Evolutionary conservation across 2,113 vertebrate genomes (phyloP).

Genomic region (Potamarius usumacintae): DNA sequence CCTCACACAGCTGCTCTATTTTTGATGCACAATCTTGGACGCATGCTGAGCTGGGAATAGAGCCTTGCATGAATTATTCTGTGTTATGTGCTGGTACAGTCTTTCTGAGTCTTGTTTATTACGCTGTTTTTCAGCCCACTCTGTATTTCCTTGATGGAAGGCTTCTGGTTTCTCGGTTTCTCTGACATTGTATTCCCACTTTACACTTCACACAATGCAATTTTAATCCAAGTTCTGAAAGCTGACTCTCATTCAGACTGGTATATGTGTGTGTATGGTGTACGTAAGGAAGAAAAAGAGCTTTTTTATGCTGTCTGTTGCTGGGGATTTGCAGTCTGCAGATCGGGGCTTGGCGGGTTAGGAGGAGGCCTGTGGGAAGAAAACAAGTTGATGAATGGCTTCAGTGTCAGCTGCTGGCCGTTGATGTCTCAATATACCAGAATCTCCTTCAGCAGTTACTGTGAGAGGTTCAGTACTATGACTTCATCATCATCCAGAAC

Average conservation of each 20-base stretch:
- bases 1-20: constrained; percentile 30
- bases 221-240: background rate
- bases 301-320: background rate
- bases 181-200: background rate
- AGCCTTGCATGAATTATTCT: constrained; percentile 70
- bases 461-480: background rate
- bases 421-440: background rate
- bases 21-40: constrained; percentile 50
- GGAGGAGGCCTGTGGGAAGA: background rate
- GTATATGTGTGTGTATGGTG: constrained; percentile 48
- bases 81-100: constrained; percentile 59
- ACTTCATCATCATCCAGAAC: background rate
- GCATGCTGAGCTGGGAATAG: constrained; percentile 59
- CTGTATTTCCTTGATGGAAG: constrained; percentile 39
- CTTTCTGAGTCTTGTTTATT: constrained; percentile 48
- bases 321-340: constrained; percentile 51
- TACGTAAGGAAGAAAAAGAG: constrained; percentile 53
- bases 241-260: background rate
- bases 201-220: background rate
- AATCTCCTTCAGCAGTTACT: background rate
- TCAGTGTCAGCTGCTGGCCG: background rate
- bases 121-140: constrained; percentile 39
- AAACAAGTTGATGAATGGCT: constrained; percentile 34
- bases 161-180: background rate
- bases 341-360: constrained; percentile 54